Evolutionary conservation across 1,140 invertebrate genomes (phyloP), one percentile per base, ranked within the genome.

Genomic region (Stegodyphus mimosarum): DNA sequence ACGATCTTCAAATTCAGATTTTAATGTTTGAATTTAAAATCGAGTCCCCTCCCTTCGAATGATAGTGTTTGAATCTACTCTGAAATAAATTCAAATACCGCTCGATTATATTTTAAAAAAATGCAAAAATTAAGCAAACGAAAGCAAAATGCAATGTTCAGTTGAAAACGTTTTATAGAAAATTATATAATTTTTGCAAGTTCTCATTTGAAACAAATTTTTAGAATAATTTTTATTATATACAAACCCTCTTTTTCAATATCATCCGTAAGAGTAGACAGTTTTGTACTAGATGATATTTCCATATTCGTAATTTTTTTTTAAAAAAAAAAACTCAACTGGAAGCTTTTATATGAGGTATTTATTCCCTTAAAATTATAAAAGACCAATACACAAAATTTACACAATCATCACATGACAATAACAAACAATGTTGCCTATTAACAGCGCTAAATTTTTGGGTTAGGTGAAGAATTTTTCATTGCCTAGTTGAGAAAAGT

Each of bases 211-310:
- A 33, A 33, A 33, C 33, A 33, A 33, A 33, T 33, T 33, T 33
- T 33, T 33, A 33, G 1, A 33, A 33, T 33, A 33, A 1, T 33
- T 33, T 33, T 60, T 60, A 9, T 10, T 60, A 2, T 10, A 10
- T 60, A 60, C 55, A 60, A 10, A 89, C 89, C 89, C 87, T 89
- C 89, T 87, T 90, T 90, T 83, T 90, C 89, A 49, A 89, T 88
- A 70, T 90, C 89, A 53, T 90, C 89, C 5, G 89, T 89, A 33
- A 90, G 66, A 71, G 76, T 51, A n/a, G 87, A 78, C 6, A 87
- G 50, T 15, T 87, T 86, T 7, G 86, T 70, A 76, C 77, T 81
- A 0, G 64, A 7, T 7, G 77, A 5, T 17, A 84, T 7, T n/a
- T 75, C 81, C 81, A 84, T 84, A n/a, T 53, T 83, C 7, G 63